A percentile compares a stretch with the other conserved stretches of the same genome.
Evolutionary conservation across 2,888 invertebrate genomes (phyloP).

Genomic region (Drosophila ochracea): DNA sequence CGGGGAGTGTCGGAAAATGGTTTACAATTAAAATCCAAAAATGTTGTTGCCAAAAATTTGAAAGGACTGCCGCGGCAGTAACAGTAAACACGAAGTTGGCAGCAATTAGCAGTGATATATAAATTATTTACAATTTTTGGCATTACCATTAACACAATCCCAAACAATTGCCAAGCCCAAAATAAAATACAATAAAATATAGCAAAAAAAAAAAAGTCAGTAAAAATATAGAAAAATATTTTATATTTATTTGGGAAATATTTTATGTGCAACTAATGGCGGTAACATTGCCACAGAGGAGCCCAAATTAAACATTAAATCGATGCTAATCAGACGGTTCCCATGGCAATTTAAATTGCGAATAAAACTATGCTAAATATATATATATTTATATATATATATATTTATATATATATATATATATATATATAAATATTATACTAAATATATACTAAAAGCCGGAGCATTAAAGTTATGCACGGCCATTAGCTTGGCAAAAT

Average conservation of each 20-base stretch:
- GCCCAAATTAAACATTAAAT: slow-evolving; percentile 78
- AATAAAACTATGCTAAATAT: slow-evolving; percentile 8
- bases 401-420: no score
- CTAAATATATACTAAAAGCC: slow-evolving; percentile 54
- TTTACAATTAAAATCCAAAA: slow-evolving; percentile 73
- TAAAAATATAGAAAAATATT: slow-evolving; percentile 19
- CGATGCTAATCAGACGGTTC: slow-evolving; percentile 74
- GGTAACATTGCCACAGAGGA: slow-evolving; percentile 58
- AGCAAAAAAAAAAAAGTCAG: not conserved
- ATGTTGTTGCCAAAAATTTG: slow-evolving; percentile 69
- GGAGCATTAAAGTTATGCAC: slow-evolving; percentile 59
- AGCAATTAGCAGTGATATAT: slow-evolving; percentile 68
- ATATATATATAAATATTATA: not conserved
- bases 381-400: not conserved
- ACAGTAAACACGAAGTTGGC: slow-evolving; percentile 74
- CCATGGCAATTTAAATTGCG: slow-evolving; percentile 58
- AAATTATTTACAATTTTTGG: slow-evolving; percentile 72
- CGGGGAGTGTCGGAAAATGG: slow-evolving; percentile 38
- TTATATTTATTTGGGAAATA: slow-evolving; percentile 35
- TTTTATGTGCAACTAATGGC: slow-evolving; percentile 52
- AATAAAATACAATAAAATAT: slow-evolving; percentile 28
- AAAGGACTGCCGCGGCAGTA: slow-evolving; percentile 21
- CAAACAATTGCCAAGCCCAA: slow-evolving; percentile 39
- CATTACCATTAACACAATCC: slow-evolving; percentile 69
- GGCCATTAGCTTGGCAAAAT: slow-evolving; percentile 58